Evolutionary conservation across 2,797 vertebrate species (phyloP), one percentile per base, ranked within the genome.

Genomic region (Peromyscus nudipes): DNA sequence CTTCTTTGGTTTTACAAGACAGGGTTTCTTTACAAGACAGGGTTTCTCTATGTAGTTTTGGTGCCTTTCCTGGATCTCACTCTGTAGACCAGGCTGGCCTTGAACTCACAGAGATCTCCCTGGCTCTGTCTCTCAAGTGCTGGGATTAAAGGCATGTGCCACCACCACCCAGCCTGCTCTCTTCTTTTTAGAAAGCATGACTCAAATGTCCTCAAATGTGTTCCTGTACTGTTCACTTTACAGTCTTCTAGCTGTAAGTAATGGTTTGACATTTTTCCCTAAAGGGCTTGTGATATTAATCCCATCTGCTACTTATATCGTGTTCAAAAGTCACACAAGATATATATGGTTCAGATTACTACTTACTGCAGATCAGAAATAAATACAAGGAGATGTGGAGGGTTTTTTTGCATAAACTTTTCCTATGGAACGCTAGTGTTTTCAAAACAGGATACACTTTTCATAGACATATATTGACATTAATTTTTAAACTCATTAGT

Each of bases 191-290:
- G 62, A 13, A 1, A 95, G 13, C 21, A 75, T 57, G 23, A 13
- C 25, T 64, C 43, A n/a, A 91, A 77, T 85, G 1, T 2, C 16
- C 55, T 96, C 10, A 86, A 92, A 93, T 19, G 71, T 60, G 11
- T 69, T n/a, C 67, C n/a, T 80, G 76, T 69, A 69, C 89, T 62
- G 62, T 76, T 95, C 88, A 91, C n/a, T 91, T 25, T 65, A 64
- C 29, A 69, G 1, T 31, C 3, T 69, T 75, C 31, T 87, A 60
- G 13, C 10, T 95, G 25, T 96, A 93, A 46, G 76, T 81, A n/a
- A 93, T n/a, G 67, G 1, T 11, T 90, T 40, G 81, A 87, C 69
- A 4, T 64, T 84, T 55, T 71, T 46, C 37, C 23, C 76, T 52
- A 67, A 93, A 43, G 27, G 34, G 25, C 31, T 55, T 76, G 6